These are phyloP conservation scores for Gymnobelideus leadbeateri DNA, from an alignment of 2,113 vertebrate species.

Conservation along the genomic window DNA sequence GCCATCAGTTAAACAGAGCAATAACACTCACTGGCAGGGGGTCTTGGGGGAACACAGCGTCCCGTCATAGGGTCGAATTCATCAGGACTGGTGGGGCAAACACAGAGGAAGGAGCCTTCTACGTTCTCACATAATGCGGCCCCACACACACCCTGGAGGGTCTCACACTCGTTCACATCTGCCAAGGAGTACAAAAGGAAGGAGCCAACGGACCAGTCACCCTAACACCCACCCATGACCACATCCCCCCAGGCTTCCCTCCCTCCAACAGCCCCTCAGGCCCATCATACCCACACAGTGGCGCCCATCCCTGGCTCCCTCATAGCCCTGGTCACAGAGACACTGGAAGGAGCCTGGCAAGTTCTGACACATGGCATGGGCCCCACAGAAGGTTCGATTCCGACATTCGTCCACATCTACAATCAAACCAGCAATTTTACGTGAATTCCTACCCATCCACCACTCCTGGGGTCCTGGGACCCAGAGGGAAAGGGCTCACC, in stretches of 20 bases:
- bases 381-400: slow-evolving; percentile 87
- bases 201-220: background rate
- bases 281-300: slow-evolving; percentile 85
- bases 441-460: background rate
- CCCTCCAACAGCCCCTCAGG: background rate
- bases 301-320: slow-evolving; percentile 81
- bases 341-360: slow-evolving; percentile 89
- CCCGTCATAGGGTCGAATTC: slow-evolving; percentile 86
- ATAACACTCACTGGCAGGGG: slow-evolving; percentile 77
- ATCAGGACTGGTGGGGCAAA: slow-evolving; percentile 86
- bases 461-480: background rate
- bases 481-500: background rate
- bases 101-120: slow-evolving; percentile 91
- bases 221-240: background rate
- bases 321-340: slow-evolving; percentile 91
- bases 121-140: slow-evolving; percentile 89
- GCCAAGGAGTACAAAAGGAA: slow-evolving; percentile 35
- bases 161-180: slow-evolving; percentile 93
- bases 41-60: slow-evolving; percentile 78
- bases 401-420: slow-evolving; percentile 91
- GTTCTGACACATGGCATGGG: slow-evolving; percentile 89
- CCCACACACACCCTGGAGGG: slow-evolving; percentile 89
- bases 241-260: background rate
- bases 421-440: slow-evolving; percentile 24
- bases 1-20: slow-evolving; percentile 9